A percentile compares a stretch with the other conserved stretches of the same genome.
These are phyloP conservation scores for Leptoteleia sp. DNA, from an alignment of 1,140 invertebrate species.

Conservation along the genomic window DNA sequence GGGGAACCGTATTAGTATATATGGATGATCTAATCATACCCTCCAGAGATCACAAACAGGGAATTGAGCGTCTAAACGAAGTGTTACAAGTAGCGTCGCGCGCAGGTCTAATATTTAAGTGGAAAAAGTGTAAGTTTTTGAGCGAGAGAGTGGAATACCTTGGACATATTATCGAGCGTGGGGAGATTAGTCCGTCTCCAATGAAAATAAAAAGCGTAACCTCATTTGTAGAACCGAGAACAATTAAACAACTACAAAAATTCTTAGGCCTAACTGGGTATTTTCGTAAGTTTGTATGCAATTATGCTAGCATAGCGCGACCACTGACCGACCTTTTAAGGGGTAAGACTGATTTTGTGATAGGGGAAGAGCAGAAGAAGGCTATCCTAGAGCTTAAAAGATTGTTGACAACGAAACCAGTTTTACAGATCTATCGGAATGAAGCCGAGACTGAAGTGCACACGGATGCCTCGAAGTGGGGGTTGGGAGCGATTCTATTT, in stretches of 20 bases:
- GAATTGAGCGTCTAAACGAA: background rate
- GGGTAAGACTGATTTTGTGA: too few species aligned
- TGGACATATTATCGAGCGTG: constrained; percentile 58
- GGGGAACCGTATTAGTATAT: constrained; percentile 8
- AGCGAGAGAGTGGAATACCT: constrained; percentile 30
- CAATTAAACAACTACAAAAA: constrained; percentile 55
- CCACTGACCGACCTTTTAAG: too few species aligned
- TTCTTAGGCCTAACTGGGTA: constrained; percentile 51
- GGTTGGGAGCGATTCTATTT: too few species aligned
- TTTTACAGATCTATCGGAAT: too few species aligned
- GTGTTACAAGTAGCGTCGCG: constrained; percentile 5
- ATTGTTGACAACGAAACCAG: too few species aligned
- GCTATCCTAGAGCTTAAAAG: too few species aligned
- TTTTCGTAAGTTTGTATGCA: constrained; percentile 23
- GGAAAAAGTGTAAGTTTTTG: constrained; percentile 25
- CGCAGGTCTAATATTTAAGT: constrained; percentile 11
- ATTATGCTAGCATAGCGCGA: constrained; percentile 37
- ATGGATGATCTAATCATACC: constrained; percentile 35
- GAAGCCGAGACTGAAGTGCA: too few species aligned
- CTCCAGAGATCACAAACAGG: constrained; percentile 9
- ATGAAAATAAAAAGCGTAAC: constrained; percentile 56
- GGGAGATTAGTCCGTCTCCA: constrained; percentile 43
- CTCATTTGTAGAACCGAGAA: constrained; percentile 55
- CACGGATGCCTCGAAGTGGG: too few species aligned
- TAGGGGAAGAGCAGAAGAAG: too few species aligned